Conservation (phyloP, 1,140 invertebrate genomes). For the Solenopsis invicta region DNA sequence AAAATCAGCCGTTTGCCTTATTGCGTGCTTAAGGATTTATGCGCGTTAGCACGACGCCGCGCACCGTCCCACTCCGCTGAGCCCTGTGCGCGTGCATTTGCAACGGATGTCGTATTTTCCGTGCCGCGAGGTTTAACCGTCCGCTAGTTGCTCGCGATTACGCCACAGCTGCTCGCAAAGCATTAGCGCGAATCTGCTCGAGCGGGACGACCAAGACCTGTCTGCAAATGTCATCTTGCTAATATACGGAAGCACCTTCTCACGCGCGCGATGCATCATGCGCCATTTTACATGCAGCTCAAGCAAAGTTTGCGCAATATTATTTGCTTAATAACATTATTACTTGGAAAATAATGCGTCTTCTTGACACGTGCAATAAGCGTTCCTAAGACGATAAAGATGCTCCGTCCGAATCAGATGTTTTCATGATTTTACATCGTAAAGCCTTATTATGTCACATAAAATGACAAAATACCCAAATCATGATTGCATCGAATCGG, state of each 20-base stretch:
- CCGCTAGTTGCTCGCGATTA: constrained; percentile 29
- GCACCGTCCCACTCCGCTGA: neutral
- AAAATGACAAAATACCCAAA: neutral
- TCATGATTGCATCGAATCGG: neutral
- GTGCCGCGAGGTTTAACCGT: constrained; percentile 14
- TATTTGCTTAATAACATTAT: constrained; percentile 23
- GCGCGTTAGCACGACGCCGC: constrained; percentile 21
- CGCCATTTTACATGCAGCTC: neutral
- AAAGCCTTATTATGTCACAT: neutral
- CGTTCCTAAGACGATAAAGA: neutral
- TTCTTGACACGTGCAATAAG: neutral
- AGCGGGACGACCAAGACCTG: neutral
- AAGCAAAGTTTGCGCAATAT: neutral
- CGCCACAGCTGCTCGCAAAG: constrained; percentile 18
- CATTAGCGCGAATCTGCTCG: neutral
- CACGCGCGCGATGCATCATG: neutral
- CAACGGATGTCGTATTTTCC: constrained; percentile 14
- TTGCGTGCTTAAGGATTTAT: constrained; percentile 61
- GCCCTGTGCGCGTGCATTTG: neutral
- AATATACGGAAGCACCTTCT: constrained; percentile 12
- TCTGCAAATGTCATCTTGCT: constrained; percentile 13
- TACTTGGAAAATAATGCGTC: neutral
- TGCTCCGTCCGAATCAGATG: neutral
- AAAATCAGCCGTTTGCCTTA: constrained; percentile 53
- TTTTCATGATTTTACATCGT: neutral